Percentiles rank a stretch among this genome's conserved stretches.
phyloP scores from a whole-genome alignment of 2,113 vertebrate genomes.

The Blennius ocellaris region DNA sequence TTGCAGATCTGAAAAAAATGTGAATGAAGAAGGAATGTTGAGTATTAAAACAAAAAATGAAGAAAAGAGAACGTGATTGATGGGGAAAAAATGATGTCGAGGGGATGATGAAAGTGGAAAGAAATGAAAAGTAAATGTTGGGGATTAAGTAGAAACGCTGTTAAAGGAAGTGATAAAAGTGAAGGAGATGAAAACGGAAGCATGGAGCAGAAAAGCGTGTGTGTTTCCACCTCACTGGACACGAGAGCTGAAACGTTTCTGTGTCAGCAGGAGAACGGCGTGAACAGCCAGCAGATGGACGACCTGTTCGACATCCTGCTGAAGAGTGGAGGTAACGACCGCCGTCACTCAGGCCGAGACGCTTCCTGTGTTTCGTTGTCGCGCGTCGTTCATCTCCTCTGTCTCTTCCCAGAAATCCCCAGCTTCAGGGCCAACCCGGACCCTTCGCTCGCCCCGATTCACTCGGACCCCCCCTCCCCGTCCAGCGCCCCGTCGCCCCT shows the following conservation, averaged over 20 bases:
- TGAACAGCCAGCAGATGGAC: constrained; percentile 92
- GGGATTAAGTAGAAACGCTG: too few species aligned
- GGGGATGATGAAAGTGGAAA: too few species aligned
- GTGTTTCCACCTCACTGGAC: not conserved
- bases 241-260: not conserved
- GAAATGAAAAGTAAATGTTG: too few species aligned
- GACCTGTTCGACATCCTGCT: constrained; percentile 97
- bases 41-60: too few species aligned
- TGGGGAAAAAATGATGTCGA: too few species aligned
- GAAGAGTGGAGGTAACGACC: constrained; percentile 90
- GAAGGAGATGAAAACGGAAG: too few species aligned
- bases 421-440: constrained; percentile 82
- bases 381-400: not conserved
- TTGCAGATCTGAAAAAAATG: too few species aligned
- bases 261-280: constrained; percentile 84
- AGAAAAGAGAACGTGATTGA: too few species aligned
- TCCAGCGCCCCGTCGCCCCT: constrained; percentile 63
- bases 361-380: not conserved
- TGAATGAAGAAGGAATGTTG: too few species aligned
- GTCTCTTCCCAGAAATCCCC: constrained; percentile 74
- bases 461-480: constrained; percentile 75
- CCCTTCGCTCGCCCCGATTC: constrained; percentile 79
- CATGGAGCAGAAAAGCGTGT: not conserved
- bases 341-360: not conserved
- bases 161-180: too few species aligned